Percentiles rank a stretch among this genome's conserved stretches.
Conservation (phyloP, 2,888 invertebrate genomes). For the Blastobasis lacticolella region DNA sequence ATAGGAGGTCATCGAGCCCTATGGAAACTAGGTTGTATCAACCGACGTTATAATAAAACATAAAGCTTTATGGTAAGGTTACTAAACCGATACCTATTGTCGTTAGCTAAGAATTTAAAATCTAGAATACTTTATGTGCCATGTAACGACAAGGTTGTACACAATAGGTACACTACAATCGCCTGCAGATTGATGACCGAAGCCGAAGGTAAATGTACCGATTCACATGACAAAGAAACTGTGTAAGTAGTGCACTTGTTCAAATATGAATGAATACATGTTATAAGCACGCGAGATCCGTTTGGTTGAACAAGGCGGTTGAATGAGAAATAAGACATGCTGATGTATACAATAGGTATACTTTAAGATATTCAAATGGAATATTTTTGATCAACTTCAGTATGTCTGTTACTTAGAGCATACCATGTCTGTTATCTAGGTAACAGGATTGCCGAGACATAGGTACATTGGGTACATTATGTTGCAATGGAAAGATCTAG, state of each 20-base stretch:
- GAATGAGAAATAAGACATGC: constrained; percentile 4
- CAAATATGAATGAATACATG: constrained; percentile 26
- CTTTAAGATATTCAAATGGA: too few species aligned
- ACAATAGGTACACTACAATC: constrained; percentile 24
- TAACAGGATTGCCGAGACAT: too few species aligned
- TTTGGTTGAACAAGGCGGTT: constrained; percentile 4
- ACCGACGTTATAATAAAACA: too few species aligned
- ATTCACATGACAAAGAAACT: constrained; percentile 20
- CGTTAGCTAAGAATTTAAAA: too few species aligned
- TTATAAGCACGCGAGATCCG: constrained; percentile 15
- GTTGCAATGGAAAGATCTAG: not conserved
- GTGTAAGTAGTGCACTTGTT: constrained; percentile 31
- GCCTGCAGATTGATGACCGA: constrained; percentile 23
- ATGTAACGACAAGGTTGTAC: constrained; percentile 16
- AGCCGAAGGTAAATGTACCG: constrained; percentile 21
- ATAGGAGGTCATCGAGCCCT: not conserved
- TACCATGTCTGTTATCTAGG: too few species aligned
- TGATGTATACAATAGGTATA: too few species aligned
- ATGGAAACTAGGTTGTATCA: constrained; percentile 1
- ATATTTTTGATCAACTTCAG: too few species aligned
- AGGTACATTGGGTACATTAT: too few species aligned
- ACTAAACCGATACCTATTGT: too few species aligned
- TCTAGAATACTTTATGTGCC: not conserved
- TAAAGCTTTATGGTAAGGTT: too few species aligned
- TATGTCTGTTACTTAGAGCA: too few species aligned